A percentile compares a stretch with the other conserved stretches of the same genome.
These are phyloP conservation scores for Tribolium madens DNA, from an alignment of 1,140 invertebrate genomes.

Conservation along the genomic window DNA sequence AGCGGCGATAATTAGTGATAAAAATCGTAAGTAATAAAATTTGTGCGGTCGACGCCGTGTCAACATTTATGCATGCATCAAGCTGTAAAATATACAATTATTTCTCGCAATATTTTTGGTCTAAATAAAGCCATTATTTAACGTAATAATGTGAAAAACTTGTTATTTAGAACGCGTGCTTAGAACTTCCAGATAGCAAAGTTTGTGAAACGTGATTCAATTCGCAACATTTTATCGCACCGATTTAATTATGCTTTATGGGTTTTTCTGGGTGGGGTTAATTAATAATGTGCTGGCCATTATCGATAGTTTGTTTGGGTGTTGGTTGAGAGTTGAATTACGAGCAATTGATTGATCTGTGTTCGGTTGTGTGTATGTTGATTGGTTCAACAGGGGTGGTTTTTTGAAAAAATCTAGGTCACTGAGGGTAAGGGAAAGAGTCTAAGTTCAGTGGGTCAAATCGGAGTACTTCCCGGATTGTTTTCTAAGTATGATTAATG, in stretches of 20 bases:
- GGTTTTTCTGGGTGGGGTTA: neutral
- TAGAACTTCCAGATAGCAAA: conserved; percentile 29
- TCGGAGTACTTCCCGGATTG: conserved; percentile 21
- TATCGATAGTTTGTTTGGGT: neutral
- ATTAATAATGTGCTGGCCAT: neutral
- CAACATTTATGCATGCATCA: conserved; percentile 38
- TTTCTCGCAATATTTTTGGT: conserved; percentile 27
- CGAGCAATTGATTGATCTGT: neutral
- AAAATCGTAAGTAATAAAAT: neutral
- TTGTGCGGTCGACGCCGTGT: neutral
- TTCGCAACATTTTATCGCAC: conserved; percentile 37
- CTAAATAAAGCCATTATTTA: conserved; percentile 43
- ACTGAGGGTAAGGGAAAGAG: conserved; percentile 4
- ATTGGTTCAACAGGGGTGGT: neutral
- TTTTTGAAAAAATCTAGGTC: conserved; percentile 20
- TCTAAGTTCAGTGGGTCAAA: conserved; percentile 14
- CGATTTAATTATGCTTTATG: conserved; percentile 34
- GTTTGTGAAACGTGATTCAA: conserved; percentile 45
- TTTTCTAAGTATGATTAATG: conserved; percentile 35
- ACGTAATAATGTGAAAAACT: conserved; percentile 45
- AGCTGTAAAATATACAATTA: conserved; percentile 36
- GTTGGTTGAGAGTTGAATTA: neutral
- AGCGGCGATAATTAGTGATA: neutral
- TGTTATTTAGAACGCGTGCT: conserved; percentile 40
- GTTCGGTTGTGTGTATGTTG: neutral